phyloP scores from a whole-genome alignment of 2,888 invertebrate species.

The Ectobius pallidus region DNA sequence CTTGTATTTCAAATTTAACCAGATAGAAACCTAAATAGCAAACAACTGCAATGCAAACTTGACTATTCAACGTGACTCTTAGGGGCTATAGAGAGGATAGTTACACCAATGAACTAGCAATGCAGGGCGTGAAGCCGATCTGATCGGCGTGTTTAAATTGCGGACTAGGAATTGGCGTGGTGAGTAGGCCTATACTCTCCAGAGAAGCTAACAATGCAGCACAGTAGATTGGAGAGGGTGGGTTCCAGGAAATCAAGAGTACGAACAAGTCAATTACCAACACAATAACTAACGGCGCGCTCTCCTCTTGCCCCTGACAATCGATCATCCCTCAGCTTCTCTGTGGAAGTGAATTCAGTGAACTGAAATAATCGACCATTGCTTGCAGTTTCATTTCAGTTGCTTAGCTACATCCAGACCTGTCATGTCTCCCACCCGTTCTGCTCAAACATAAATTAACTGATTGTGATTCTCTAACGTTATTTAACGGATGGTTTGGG shows the following conservation, averaged over 20 bases:
- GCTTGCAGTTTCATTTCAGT: conserved; percentile 7
- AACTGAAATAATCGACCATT: neutral
- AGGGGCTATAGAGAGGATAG: too few relatives aligned
- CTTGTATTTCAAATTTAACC: too few relatives aligned
- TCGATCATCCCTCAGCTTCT: conserved; percentile 6
- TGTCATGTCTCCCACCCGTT: too few relatives aligned
- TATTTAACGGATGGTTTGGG: neutral
- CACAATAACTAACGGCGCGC: conserved; percentile 12
- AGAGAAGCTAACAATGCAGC: neutral
- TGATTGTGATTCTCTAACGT: neutral
- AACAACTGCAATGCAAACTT: too few relatives aligned
- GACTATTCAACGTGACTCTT: too few relatives aligned
- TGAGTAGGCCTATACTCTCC: neutral
- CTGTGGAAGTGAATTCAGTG: neutral
- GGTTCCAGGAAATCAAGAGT: conserved; percentile 5
- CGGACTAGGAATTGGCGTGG: neutral
- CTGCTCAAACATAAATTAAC: neutral
- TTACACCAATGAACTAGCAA: too few relatives aligned
- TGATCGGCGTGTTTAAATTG: conserved; percentile 1
- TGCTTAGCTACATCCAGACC: neutral
- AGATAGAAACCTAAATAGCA: too few relatives aligned
- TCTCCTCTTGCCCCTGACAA: neutral
- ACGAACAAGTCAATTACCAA: conserved; percentile 29
- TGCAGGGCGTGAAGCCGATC: too few relatives aligned
- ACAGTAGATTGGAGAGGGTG: neutral